phyloP scores from a whole-genome alignment of 1,140 invertebrate genomes.

The Leptinotarsa defecta region DNA sequence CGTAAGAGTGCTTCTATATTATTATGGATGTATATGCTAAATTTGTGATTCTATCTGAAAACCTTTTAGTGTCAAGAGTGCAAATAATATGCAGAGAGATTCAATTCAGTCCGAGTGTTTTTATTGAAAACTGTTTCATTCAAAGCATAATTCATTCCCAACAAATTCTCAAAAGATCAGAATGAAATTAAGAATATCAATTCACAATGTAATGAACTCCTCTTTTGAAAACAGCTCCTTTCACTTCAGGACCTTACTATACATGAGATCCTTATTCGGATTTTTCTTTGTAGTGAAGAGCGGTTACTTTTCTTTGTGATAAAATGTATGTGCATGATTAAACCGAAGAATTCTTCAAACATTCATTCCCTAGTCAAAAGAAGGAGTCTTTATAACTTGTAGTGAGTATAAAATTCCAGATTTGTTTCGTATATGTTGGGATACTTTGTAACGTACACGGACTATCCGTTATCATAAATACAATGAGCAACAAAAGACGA shows the following conservation, averaged over 20 bases:
- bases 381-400: conserved; percentile 2
- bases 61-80: too few relatives aligned
- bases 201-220: neutral
- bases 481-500: neutral
- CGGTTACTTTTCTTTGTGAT: neutral
- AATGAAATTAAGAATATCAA: neutral
- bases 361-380: conserved; percentile 2
- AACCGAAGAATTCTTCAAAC: neutral
- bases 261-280: neutral
- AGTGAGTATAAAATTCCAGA: neutral
- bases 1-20: too few relatives aligned
- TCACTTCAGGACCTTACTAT: neutral
- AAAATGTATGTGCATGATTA: neutral
- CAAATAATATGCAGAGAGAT: too few relatives aligned
- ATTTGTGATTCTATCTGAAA: too few relatives aligned
- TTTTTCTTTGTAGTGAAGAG: conserved; percentile 3
- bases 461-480: neutral
- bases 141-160: too few relatives aligned
- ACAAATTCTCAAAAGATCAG: too few relatives aligned
- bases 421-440: conserved; percentile 3
- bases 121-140: too few relatives aligned
- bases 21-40: too few relatives aligned
- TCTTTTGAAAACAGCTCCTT: neutral
- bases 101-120: too few relatives aligned
- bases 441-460: neutral